These are phyloP conservation scores for Drepana falcataria DNA, from an alignment of 2,888 invertebrate genomes.

Conservation along the genomic window DNA sequence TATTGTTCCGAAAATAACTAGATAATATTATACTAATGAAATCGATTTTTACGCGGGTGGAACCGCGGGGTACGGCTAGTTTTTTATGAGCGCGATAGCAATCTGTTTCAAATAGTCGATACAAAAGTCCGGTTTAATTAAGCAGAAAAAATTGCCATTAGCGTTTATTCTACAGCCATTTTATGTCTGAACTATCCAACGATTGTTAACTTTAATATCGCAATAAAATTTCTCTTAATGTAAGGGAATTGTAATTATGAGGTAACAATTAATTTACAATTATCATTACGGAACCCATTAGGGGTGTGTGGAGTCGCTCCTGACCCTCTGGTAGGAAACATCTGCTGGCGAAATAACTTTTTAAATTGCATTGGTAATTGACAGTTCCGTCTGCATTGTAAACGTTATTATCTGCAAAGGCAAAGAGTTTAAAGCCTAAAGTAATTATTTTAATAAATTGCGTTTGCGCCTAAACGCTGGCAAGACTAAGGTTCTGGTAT, in stretches of 20 bases:
- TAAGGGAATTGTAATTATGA: neutral
- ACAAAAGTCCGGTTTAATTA: neutral
- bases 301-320: constrained; percentile 20
- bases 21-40: too few relatives aligned
- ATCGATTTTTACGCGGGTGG: too few relatives aligned
- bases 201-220: neutral
- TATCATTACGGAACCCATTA: constrained; percentile 17
- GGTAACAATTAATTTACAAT: constrained; percentile 8
- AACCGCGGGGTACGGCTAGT: too few relatives aligned
- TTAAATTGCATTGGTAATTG: constrained; percentile 31
- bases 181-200: neutral
- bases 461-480: too few relatives aligned
- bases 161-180: neutral
- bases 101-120: neutral
- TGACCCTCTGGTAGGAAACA: constrained; percentile 23
- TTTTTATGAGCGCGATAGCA: too few relatives aligned
- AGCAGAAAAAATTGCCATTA: neutral
- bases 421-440: too few relatives aligned
- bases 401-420: neutral
- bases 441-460: too few relatives aligned
- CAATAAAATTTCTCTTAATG: constrained; percentile 2
- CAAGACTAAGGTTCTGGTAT: too few relatives aligned
- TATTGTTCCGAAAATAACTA: too few relatives aligned
- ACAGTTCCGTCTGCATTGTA: constrained; percentile 18
- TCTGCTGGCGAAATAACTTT: constrained; percentile 38